Evolutionary conservation across 2,113 vertebrate species (phyloP), one percentile per base, ranked within the genome.

Genomic region (Casuarius casuarius): DNA sequence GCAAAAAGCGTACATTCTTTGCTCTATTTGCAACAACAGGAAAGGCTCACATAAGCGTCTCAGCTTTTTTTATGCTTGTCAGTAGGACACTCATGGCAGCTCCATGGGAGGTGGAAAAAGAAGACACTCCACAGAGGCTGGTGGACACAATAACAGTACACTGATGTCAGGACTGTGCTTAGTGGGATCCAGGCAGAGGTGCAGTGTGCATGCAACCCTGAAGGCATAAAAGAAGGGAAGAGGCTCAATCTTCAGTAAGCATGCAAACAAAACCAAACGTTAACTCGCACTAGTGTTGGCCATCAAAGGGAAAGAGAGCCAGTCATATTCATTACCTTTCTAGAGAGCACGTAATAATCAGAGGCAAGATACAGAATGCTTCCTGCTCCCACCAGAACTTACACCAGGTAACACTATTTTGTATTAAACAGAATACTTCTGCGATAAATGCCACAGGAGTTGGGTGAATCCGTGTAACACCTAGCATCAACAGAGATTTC

Each of bases 371-470:
- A 28, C 19, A 51, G 49, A 83, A 71, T 26, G 42, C 15, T 3
- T 51, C 38, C 79, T 83, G 61, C 73, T 88, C 73, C 38, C 46
- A 31, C 17, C 28, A 17, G 3, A 11, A 12, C 11, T 71, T 8
- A 3, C 28, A 54, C 2, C 52, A 63, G 7, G 38, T 10, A 65
- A 67, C 6, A 7, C 29, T 29, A 29, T 40, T 52, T 29, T 42
- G 51, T 9, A 22, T n/a, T 49, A 12, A 54, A 33, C 2, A 3
- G 68, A 9, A 3, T 16, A 13, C 26, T 33, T 48, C 35, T 63
- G 46, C 59, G 52, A 54, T 1, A 66, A 48, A 59, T 1, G 5
- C 5, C 62, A 61, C 0, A 14, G 0, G 2, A 44, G 51, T 3
- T 58, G 66, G 25, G 49, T 12, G 25, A 87, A 38, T 35, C 33